phyloP scores from a whole-genome alignment of 2,113 vertebrate genomes.

The Pipra filicauda region DNA sequence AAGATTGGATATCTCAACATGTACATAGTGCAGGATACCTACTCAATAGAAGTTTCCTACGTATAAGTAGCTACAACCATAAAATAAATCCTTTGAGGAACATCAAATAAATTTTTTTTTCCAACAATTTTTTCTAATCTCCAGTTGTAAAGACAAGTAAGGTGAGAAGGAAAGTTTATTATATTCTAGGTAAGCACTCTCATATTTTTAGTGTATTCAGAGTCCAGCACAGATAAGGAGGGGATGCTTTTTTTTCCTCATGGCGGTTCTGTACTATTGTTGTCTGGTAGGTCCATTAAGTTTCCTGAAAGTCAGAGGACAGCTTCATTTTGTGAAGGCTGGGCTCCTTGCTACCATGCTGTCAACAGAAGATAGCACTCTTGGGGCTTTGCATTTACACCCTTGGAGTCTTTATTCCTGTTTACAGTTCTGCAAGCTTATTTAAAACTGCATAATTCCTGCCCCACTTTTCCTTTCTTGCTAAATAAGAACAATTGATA shows the following conservation, averaged over 20 bases:
- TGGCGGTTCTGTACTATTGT: neutral
- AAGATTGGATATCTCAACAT: neutral
- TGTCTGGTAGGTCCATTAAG: neutral
- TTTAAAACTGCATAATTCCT: neutral
- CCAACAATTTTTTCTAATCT: neutral
- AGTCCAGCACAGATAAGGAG: neutral
- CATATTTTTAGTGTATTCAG: neutral
- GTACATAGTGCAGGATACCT: neutral
- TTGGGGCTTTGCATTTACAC: neutral
- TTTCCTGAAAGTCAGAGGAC: neutral
- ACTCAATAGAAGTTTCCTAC: neutral
- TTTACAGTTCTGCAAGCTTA: neutral
- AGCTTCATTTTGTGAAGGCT: neutral
- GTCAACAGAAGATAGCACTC: neutral
- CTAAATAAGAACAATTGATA: neutral
- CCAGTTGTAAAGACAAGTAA: neutral
- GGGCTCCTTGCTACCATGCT: neutral
- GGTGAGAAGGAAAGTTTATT: neutral
- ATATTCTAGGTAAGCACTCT: accelerated
- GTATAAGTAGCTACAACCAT: neutral
- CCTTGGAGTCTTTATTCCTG: neutral
- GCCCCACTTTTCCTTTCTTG: neutral
- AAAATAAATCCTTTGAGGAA: neutral
- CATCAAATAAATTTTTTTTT: neutral
- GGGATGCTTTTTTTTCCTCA: neutral